Percentiles rank a stretch among this genome's conserved stretches.
These are phyloP conservation scores for Passer montanus DNA, from an alignment of 2,113 vertebrate species.

Conservation along the genomic window DNA sequence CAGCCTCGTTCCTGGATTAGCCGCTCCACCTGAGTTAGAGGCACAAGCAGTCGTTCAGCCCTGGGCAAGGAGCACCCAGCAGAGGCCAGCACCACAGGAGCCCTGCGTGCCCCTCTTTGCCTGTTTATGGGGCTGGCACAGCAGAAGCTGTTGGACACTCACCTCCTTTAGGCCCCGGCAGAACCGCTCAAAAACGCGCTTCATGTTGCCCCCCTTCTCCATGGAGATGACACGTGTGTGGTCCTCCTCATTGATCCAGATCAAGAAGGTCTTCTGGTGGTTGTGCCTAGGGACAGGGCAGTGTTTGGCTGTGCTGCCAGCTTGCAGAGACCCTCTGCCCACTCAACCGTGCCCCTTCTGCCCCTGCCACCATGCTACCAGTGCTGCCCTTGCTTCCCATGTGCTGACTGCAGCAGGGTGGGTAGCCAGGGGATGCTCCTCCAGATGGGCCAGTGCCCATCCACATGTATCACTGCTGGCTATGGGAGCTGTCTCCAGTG, in stretches of 20 bases:
- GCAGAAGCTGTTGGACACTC: neutral
- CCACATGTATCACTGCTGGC: rapidly evolving
- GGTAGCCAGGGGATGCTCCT: neutral
- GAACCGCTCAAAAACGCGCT: slow-evolving; percentile 94
- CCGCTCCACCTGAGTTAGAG: slow-evolving; percentile 75
- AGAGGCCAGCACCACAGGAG: neutral
- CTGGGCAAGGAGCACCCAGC: rapidly evolving
- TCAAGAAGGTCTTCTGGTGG: slow-evolving; percentile 83
- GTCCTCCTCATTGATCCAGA: slow-evolving; percentile 87
- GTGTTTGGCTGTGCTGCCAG: neutral
- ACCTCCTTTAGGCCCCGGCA: slow-evolving; percentile 92
- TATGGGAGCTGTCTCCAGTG: neutral
- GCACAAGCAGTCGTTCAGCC: neutral
- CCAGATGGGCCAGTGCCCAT: neutral
- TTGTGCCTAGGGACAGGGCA: slow-evolving; percentile 77
- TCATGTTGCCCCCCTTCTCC: slow-evolving; percentile 96
- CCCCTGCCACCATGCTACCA: neutral
- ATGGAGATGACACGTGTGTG: slow-evolving; percentile 86
- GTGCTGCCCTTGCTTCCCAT: neutral
- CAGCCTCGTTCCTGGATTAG: slow-evolving; percentile 84
- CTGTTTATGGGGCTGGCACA: neutral
- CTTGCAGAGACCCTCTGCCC: neutral
- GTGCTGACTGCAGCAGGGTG: neutral
- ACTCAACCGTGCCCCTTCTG: neutral
- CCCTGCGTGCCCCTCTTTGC: neutral